A percentile compares a stretch with the other conserved stretches of the same genome.
These are phyloP conservation scores for Sarcophaga rosellei DNA, from an alignment of 2,888 invertebrate species.

Conservation along the genomic window DNA sequence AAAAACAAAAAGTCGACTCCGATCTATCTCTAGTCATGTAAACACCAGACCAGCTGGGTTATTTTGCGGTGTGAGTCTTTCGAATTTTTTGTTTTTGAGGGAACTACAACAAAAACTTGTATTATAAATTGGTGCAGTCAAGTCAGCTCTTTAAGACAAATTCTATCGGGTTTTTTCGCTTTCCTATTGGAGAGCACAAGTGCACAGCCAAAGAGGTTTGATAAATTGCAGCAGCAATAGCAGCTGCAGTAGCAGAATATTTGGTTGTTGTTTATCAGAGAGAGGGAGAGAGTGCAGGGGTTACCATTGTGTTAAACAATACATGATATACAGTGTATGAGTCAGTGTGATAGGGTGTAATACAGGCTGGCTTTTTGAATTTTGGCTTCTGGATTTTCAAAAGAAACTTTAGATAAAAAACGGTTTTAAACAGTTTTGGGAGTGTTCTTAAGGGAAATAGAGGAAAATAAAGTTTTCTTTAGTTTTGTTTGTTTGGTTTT, in stretches of 20 bases:
- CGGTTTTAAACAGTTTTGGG: not conserved
- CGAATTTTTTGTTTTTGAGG: conserved; percentile 44
- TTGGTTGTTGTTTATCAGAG: not conserved
- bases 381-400: not conserved
- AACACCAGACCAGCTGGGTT: conserved; percentile 55
- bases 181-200: conserved; percentile 55
- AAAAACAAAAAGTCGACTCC: not conserved
- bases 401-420: not conserved
- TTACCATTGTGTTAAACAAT: conserved; percentile 6
- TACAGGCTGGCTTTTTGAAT: conserved; percentile 11
- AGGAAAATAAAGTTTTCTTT: not conserved
- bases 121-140: conserved; percentile 59
- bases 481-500: not conserved
- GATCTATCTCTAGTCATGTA: conserved; percentile 36
- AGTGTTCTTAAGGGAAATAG: not conserved
- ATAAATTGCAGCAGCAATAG: conserved; percentile 32
- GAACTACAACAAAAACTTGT: conserved; percentile 33
- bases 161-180: conserved; percentile 14
- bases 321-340: not conserved
- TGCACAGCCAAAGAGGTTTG: conserved; percentile 48
- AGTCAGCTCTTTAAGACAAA: conserved; percentile 47
- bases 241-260: not conserved
- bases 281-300: not conserved
- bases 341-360: not conserved
- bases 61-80: conserved; percentile 59